Evolutionary conservation across 2,888 invertebrate species (phyloP).

Genomic region (Troides helena): DNA sequence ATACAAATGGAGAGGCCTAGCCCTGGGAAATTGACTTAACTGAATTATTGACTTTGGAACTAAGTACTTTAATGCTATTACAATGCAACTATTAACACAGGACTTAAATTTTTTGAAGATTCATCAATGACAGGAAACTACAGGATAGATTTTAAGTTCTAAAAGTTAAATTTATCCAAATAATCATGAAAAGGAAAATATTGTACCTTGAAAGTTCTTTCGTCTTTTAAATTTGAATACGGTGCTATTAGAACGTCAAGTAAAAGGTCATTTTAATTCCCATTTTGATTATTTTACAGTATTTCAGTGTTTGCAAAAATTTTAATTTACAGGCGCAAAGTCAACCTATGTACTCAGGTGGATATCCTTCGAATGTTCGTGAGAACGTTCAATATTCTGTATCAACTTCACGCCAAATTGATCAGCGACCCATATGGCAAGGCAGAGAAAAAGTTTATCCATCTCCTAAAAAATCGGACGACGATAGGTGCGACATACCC

Average conservation of each 20-base stretch:
- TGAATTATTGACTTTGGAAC: no score
- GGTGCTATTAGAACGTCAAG: background rate
- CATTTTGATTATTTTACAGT: constrained; percentile 15
- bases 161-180: no score
- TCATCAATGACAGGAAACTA: no score
- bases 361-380: constrained; percentile 52
- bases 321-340: constrained; percentile 74
- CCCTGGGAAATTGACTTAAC: no score
- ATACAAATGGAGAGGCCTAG: no score
- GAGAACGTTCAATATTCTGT: constrained; percentile 50
- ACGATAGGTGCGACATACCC: constrained; percentile 48
- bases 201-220: background rate
- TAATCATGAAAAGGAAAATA: background rate
- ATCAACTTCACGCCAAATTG: constrained; percentile 39
- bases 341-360: constrained; percentile 69
- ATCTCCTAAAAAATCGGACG: constrained; percentile 43
- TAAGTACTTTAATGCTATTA: no score
- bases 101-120: no score
- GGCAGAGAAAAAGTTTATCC: constrained; percentile 44
- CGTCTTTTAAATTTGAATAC: background rate
- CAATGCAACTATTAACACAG: no score
- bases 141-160: no score
- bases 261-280: background rate
- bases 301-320: constrained; percentile 57
- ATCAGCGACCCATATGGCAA: constrained; percentile 50